Percentiles rank a stretch among this genome's conserved stretches.
Conservation (phyloP, 2,113 vertebrate species). For the Brachyhypopomus gauderio region DNA sequence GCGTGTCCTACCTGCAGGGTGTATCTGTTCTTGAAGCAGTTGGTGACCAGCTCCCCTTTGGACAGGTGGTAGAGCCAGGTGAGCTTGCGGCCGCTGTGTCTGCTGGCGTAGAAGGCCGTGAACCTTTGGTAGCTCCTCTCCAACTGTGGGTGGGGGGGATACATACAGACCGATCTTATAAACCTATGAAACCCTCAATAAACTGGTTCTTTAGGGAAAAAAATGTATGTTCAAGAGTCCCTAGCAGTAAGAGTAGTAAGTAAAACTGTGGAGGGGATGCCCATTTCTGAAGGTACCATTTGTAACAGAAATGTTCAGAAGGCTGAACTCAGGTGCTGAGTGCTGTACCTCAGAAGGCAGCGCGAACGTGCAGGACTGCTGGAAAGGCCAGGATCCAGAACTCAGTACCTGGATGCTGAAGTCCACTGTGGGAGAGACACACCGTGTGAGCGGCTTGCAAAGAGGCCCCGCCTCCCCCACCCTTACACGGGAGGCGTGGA, state of each 20-base stretch:
- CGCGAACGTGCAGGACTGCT: constrained; percentile 98
- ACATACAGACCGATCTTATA: too few species aligned
- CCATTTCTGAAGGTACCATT: neutral
- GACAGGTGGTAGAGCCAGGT: constrained; percentile 98
- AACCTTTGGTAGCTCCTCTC: constrained; percentile 95
- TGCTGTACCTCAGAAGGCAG: constrained; percentile 57
- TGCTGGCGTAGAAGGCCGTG: constrained; percentile 97
- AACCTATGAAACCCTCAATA: neutral
- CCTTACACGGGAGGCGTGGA: too few species aligned
- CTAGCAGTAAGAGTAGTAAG: too few species aligned
- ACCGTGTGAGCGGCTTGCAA: neutral
- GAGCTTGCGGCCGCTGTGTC: constrained; percentile 95
- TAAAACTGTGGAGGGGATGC: too few species aligned
- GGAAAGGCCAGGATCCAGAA: constrained; percentile 97
- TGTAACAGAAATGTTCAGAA: neutral
- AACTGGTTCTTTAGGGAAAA: neutral
- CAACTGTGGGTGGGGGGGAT: constrained; percentile 71
- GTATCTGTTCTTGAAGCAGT: constrained; percentile 98
- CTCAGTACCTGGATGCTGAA: constrained; percentile 98
- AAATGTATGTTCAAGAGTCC: neutral
- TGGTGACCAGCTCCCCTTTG: constrained; percentile 96
- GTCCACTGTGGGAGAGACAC: constrained; percentile 81
- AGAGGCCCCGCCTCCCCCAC: neutral
- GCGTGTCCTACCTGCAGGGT: constrained; percentile 81
- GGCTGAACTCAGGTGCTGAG: neutral